Evolutionary conservation across 2,113 vertebrate species (phyloP).

Genomic region (Taurulus bubalis): DNA sequence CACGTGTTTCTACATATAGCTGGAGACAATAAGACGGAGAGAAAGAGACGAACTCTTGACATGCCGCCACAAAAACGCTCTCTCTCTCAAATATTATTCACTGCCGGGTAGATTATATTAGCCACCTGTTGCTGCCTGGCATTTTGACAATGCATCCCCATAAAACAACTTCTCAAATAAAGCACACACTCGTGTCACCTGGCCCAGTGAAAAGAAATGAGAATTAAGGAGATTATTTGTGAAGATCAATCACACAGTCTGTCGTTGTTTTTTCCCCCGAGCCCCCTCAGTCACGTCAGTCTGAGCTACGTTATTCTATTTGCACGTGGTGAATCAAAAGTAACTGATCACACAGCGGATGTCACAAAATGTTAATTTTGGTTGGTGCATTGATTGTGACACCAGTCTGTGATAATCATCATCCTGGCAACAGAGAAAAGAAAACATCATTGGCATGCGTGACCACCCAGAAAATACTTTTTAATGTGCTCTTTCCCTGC

Average conservation of each 20-base stretch:
- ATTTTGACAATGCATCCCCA: conserved; percentile 62
- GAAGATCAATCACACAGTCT: conserved; percentile 63
- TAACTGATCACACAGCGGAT: conserved; percentile 47
- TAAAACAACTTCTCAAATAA: conserved; percentile 52
- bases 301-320: conserved; percentile 26
- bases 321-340: conserved; percentile 26
- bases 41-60: not conserved
- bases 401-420: conserved; percentile 1
- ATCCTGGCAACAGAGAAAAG: not conserved
- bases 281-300: conserved; percentile 23
- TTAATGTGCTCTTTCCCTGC: not conserved
- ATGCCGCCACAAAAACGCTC: not conserved
- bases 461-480: not conserved
- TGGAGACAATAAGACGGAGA: not conserved
- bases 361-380: conserved; percentile 12
- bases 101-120: conserved; percentile 64
- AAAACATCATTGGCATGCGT: not conserved
- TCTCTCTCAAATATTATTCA: conserved; percentile 15
- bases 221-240: conserved; percentile 60
- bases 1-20: not conserved
- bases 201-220: conserved; percentile 18
- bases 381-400: not conserved
- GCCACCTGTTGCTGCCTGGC: conserved; percentile 76
- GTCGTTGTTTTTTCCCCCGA: conserved; percentile 38
- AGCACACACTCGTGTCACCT: conserved; percentile 35